Evolutionary conservation across 2,888 invertebrate species (phyloP).

Genomic region (Stenoptilia bipunctidactyla): DNA sequence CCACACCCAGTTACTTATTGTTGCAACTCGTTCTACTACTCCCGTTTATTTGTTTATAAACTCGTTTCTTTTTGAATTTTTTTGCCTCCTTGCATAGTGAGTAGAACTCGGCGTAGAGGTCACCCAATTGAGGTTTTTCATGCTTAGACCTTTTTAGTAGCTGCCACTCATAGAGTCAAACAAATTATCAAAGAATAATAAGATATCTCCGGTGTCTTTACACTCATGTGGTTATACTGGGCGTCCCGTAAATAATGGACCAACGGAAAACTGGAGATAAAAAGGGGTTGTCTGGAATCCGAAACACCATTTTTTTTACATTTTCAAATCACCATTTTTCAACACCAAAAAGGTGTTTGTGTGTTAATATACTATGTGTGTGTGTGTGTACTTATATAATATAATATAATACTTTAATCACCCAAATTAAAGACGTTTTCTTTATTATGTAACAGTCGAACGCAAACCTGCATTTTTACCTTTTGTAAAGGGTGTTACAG

Average conservation of each 20-base stretch:
- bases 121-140: conserved; percentile 4
- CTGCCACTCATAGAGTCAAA: conserved; percentile 14
- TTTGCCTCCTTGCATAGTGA: conserved; percentile 7
- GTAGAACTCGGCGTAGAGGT: conserved; percentile 9
- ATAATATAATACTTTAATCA: too few species aligned
- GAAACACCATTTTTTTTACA: too few species aligned
- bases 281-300: too few species aligned
- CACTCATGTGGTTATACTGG: conserved; percentile 5
- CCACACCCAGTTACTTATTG: conserved; percentile 5
- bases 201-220: conserved; percentile 10
- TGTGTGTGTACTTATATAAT: conserved; percentile 16
- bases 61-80: conserved; percentile 4
- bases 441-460: too few species aligned
- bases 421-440: too few species aligned
- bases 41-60: conserved; percentile 5
- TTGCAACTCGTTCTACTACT: not conserved
- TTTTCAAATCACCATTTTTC: too few species aligned
- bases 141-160: not conserved
- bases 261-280: too few species aligned
- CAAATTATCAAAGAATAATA: conserved; percentile 9
- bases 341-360: too few species aligned
- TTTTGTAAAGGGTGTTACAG: too few species aligned
- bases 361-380: conserved; percentile 17
- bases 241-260: too few species aligned
- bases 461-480: too few species aligned